Conservation (phyloP, 1,140 invertebrate species). For the Marisa cornuarietis region DNA sequence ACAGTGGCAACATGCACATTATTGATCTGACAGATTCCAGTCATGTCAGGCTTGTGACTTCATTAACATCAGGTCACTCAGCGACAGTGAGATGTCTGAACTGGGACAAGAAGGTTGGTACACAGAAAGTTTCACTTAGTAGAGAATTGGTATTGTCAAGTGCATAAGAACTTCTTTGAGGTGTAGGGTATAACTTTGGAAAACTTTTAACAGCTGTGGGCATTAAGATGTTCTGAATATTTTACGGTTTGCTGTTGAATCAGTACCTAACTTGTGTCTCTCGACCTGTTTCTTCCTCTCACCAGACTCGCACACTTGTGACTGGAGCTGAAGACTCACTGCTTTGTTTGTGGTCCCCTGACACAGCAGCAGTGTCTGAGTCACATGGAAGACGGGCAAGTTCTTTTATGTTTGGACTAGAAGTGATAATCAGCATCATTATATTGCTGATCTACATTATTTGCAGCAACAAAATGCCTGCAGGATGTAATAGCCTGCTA, state of each 20-base stretch:
- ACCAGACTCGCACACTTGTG: slow-evolving; percentile 16
- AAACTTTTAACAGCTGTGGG: neutral
- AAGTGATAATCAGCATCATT: neutral
- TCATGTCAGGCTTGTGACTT: slow-evolving; percentile 2
- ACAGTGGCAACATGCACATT: slow-evolving; percentile 10
- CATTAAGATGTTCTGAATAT: neutral
- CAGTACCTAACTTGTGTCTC: neutral
- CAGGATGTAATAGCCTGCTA: neutral
- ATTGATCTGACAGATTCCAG: slow-evolving; percentile 2
- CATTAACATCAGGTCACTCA: slow-evolving; percentile 35
- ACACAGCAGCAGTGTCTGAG: neutral
- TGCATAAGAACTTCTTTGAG: neutral
- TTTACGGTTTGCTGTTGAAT: neutral
- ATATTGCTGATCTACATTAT: neutral
- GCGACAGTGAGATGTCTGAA: slow-evolving; percentile 38
- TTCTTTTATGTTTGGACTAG: neutral
- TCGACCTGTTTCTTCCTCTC: neutral
- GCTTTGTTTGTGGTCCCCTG: slow-evolving; percentile 22
- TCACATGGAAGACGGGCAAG: neutral
- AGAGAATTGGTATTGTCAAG: neutral
- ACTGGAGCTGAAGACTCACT: slow-evolving; percentile 22
- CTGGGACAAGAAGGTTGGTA: slow-evolving; percentile 39
- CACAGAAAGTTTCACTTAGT: neutral
- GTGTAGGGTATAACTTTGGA: neutral
- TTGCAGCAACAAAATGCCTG: neutral